These are phyloP conservation scores for Pentamera pediparva DNA, from an alignment of 53 echinoderm and acorn worm genomes.

Conservation along the genomic window DNA sequence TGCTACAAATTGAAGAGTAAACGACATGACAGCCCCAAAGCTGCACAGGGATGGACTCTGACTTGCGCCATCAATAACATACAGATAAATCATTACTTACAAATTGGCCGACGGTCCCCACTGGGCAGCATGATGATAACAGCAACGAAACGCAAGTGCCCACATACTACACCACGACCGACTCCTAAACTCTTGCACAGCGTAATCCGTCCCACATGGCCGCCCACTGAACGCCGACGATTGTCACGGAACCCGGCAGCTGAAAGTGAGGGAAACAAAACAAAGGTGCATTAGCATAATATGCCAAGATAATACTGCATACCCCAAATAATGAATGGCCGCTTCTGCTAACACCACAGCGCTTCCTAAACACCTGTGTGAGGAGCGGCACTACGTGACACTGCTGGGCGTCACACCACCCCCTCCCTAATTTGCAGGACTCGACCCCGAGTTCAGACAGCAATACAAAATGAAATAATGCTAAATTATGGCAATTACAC, in stretches of 20 bases:
- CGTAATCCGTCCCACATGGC: too few species aligned
- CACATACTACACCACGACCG: too few species aligned
- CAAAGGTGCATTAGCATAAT: neutral
- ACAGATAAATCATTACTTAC: too few species aligned
- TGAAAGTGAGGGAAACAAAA: neutral
- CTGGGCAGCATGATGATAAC: too few species aligned
- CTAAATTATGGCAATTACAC: neutral
- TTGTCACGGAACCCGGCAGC: neutral
- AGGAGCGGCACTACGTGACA: neutral
- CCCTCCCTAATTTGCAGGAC: neutral
- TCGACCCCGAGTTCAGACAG: neutral
- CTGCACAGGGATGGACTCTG: too few species aligned
- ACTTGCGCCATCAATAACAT: too few species aligned
- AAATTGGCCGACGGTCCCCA: too few species aligned
- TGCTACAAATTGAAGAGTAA: too few species aligned
- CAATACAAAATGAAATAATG: too few species aligned
- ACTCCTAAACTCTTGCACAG: too few species aligned
- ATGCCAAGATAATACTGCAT: neutral
- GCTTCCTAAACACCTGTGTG: neutral
- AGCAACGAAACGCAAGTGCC: too few species aligned
- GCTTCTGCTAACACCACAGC: neutral
- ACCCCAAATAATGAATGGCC: neutral
- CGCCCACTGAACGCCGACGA: neutral
- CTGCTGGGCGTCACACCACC: slow-evolving; percentile 9
- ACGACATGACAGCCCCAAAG: too few species aligned